Base-by-base conservation (phyloP, 2,888 invertebrate species). In the Nasonia oneida region DNA sequence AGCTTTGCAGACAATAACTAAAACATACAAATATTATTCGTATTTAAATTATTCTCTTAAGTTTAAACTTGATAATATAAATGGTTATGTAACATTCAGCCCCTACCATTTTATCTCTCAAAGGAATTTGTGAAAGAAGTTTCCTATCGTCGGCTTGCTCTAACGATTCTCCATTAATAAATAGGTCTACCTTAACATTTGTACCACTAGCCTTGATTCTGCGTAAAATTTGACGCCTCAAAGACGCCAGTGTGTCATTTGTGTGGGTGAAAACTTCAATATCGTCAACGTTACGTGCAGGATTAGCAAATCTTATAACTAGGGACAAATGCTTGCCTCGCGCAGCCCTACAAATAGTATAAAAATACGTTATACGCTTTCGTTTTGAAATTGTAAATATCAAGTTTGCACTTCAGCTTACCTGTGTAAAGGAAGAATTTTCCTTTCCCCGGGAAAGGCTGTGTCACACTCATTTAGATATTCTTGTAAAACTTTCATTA, bases 391-490 rank as follows among this genome's bases (percentile, higher is more conserved):
- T 29, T 29, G 29, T 29, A 29, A 29, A n/a, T 73, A 42, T 29
- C 23, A 42, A 50, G 23, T 67, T 37, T n/a, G 15, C 6, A 6
- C 18, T 50, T 61, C 82, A 74, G 67, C 53, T 83, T 89, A 96
- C 96, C 96, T 95, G 91, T 97, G 97, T 86, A 99, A 95, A 39
- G 99, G 98, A 90, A 99, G 94, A 90, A 98, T 96, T 91, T 97
- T 96, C 88, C 99, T 95, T 93, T 99, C 99, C 64, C 97, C 97
- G 77, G 96, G 95, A 94, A 97, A 98, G 88, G 96, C 96, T 90
- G 96, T 96, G 95, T 99, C 99, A 94, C 98, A 99, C 94, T 99
- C 98, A 90, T 97, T 97, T 88, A 99, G 96, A 93, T 99, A 99
- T 94, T 99, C 99, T 93, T 98, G 97, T 91, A 99, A 95, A 91